Conservation (phyloP, 2,797 vertebrate genomes). For the Eulemur rubriventer region DNA sequence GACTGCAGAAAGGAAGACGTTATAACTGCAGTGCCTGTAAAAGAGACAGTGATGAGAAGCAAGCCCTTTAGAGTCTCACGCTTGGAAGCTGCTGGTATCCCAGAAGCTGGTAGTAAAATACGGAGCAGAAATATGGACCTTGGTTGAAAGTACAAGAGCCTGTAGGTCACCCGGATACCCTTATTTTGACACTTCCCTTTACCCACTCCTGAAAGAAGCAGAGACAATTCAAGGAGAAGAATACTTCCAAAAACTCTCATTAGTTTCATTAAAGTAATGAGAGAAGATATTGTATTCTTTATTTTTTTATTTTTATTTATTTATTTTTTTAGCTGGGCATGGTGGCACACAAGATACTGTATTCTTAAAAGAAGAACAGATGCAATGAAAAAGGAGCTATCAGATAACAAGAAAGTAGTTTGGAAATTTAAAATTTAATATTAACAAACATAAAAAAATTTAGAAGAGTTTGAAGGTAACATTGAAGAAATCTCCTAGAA, state of each 20-base stretch:
- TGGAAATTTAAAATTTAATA: background rate
- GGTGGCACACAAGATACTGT: background rate
- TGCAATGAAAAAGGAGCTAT: background rate
- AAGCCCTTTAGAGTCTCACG: background rate
- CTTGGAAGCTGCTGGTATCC: background rate
- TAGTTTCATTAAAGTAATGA: background rate
- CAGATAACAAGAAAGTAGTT: background rate
- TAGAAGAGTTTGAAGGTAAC: background rate
- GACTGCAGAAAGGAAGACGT: background rate
- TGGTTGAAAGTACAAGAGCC: background rate
- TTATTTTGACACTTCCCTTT: background rate
- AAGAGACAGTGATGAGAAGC: background rate
- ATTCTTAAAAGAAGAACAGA: background rate
- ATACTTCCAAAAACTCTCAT: background rate
- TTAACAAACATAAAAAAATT: background rate
- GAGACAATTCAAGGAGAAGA: background rate
- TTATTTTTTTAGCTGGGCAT: no score
- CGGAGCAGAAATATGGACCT: background rate
- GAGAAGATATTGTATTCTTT: background rate
- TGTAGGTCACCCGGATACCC: background rate
- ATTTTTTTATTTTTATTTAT: no score
- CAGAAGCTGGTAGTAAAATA: background rate
- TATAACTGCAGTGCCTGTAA: background rate
- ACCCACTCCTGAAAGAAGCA: background rate
- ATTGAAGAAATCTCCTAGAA: background rate